These are phyloP conservation scores for Colletes collaris DNA, from an alignment of 2,888 invertebrate species.

Conservation along the genomic window DNA sequence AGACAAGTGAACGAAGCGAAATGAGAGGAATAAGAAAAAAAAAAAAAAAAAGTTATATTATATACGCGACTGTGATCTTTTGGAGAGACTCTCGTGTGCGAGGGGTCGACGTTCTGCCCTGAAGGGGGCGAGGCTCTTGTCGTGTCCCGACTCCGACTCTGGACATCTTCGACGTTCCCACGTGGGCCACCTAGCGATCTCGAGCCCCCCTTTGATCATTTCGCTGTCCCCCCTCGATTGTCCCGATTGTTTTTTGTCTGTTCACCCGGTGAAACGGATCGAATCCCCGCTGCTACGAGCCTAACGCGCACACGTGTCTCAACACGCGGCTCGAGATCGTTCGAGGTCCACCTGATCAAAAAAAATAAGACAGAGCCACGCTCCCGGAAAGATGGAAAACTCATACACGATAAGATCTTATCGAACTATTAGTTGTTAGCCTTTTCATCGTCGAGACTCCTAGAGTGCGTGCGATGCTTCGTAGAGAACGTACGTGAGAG, in stretches of 20 bases:
- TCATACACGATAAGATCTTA: slow-evolving; percentile 66
- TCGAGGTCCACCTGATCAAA: not conserved
- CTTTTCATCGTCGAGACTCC: slow-evolving; percentile 72
- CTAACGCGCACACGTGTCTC: slow-evolving; percentile 50
- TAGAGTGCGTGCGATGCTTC: slow-evolving; percentile 73
- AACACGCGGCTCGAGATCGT: slow-evolving; percentile 1
- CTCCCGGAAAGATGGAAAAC: slow-evolving; percentile 48
- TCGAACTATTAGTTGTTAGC: slow-evolving; percentile 71
- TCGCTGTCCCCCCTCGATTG: slow-evolving; percentile 3
- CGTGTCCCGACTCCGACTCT: not conserved
- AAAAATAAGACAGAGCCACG: slow-evolving; percentile 36
- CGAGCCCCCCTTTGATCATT: slow-evolving; percentile 8
- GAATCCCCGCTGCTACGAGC: slow-evolving; percentile 30
- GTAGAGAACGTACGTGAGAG: slow-evolving; percentile 71
- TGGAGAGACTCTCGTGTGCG: slow-evolving; percentile 67
- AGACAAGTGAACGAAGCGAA: slow-evolving; percentile 44
- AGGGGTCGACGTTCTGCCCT: slow-evolving; percentile 65
- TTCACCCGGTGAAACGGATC: slow-evolving; percentile 15
- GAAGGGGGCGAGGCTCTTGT: slow-evolving; percentile 52
- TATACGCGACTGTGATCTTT: slow-evolving; percentile 72
- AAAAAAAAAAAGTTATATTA: slow-evolving; percentile 59
- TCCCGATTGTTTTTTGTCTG: slow-evolving; percentile 14
- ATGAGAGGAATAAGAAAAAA: slow-evolving; percentile 46
- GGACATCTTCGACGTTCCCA: not conserved
- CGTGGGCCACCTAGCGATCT: slow-evolving; percentile 7